Percentiles rank a stretch among this genome's conserved stretches.
Evolutionary conservation across 2,797 vertebrate genomes (phyloP).

Genomic region (Arctocebus calabarensis): DNA sequence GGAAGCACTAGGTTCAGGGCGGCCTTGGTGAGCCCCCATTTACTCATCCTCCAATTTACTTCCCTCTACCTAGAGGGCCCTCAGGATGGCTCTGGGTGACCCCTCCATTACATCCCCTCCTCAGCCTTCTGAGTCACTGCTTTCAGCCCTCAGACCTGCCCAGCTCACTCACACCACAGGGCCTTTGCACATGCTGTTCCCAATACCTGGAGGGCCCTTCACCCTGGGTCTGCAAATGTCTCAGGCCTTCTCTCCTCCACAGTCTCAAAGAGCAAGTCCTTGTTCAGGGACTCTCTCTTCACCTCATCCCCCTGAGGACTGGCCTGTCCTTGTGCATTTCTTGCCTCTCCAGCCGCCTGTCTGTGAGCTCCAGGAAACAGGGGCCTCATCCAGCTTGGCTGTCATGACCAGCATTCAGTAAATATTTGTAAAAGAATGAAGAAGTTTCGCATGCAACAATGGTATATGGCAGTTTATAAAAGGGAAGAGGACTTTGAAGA

Average conservation of each 20-base stretch:
- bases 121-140: neutral
- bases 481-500: neutral
- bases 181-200: neutral
- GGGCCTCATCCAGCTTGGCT: no score
- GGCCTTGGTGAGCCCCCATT: neutral
- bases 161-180: neutral
- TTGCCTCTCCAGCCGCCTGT: neutral
- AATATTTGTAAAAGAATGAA: neutral
- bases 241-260: neutral
- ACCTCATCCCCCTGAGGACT: neutral
- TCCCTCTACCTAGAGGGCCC: neutral
- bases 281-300: no score
- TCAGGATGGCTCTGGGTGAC: neutral
- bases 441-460: neutral
- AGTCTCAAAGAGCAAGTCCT: neutral
- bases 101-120: neutral
- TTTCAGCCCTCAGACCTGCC: neutral
- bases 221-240: accelerated
- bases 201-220: accelerated
- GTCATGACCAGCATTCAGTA: neutral
- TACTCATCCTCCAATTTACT: neutral
- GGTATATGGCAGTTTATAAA: neutral
- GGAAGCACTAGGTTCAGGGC: neutral
- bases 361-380: neutral
- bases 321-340: neutral